Evolutionary conservation across 2,797 vertebrate species (phyloP), one percentile per base, ranked within the genome.

Genomic region (Hozukius guyotensis): DNA sequence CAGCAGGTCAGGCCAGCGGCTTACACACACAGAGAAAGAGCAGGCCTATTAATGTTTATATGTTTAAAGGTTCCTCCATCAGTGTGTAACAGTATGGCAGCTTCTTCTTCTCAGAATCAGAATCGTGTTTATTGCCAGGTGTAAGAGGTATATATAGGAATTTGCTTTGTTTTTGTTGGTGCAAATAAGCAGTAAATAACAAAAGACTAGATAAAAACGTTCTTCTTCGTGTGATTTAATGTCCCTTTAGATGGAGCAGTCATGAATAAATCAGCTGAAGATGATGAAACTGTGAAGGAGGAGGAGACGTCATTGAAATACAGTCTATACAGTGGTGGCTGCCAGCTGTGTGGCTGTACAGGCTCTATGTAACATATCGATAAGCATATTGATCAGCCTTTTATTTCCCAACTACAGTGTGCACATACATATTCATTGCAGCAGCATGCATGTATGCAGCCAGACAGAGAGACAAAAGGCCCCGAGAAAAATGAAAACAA

Each of bases 351-450:
- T 11, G 64, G 10, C 38, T 16, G 14, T 6, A 42, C 38, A 42
- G 77, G 46, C 27, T 63, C 46, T 38, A 57, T 68, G 68, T 70
- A 80, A 76, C 83, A 78, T 78, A 83, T 90, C 72, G 64, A 91
- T 77, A n/a, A n/a, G 24, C 59, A 53, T 7, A 91, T 85, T 57
- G 89, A 92, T 86, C 78, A 55, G 64, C 25, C 29, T 61, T 75
- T 76, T 57, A 68, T 69, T 70, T 80, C 83, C 38, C 11, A 62
- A 12, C 74, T 69, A 38, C n/a, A 59, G 78, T 76, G 72, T 38
- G 65, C 77, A 81, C 70, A 69, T 24, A 27, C 59, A 80, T 31
- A 31, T 18, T 25, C 31, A 31, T 3, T 63, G 79, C 74, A 75
- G 2, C 67, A 56, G 53, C 57, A 13, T 71, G 53, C 57, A 13